Conservation (phyloP, 2,113 vertebrate species). For the Zootoca vivipara region DNA sequence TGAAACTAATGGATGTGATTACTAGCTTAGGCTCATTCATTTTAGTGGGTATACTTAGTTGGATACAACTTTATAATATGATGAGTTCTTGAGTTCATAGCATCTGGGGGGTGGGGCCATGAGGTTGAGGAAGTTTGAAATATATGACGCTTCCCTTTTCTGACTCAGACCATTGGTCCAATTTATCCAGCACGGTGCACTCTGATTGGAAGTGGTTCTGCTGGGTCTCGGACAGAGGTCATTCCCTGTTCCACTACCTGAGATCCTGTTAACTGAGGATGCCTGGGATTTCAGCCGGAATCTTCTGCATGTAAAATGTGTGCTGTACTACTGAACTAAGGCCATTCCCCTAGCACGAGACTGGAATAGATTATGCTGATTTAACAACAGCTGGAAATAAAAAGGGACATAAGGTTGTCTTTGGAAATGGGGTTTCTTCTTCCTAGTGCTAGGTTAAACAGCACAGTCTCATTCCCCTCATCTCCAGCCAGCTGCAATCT, state of each 20-base stretch:
- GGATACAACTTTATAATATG: no score
- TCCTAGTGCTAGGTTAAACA: background rate
- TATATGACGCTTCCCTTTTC: background rate
- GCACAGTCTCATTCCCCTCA: background rate
- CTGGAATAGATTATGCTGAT: background rate
- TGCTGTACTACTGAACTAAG: background rate
- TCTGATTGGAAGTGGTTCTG: background rate
- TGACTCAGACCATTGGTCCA: background rate
- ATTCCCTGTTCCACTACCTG: background rate
- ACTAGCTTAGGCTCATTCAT: no score
- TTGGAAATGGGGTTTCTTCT: background rate
- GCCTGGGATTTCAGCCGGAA: background rate
- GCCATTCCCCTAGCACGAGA: background rate
- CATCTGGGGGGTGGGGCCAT: no score
- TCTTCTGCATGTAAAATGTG: background rate
- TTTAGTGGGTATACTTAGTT: no score
- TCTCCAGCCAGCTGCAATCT: conserved; percentile 85
- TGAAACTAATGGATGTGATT: no score
- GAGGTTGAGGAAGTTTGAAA: background rate
- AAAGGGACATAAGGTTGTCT: background rate
- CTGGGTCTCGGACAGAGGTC: background rate
- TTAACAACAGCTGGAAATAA: background rate
- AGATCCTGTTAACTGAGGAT: background rate
- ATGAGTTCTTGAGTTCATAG: no score
- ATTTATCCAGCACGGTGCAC: background rate